Evolutionary conservation across 2,888 invertebrate genomes (phyloP).

Genomic region (Erannis defoliaria): DNA sequence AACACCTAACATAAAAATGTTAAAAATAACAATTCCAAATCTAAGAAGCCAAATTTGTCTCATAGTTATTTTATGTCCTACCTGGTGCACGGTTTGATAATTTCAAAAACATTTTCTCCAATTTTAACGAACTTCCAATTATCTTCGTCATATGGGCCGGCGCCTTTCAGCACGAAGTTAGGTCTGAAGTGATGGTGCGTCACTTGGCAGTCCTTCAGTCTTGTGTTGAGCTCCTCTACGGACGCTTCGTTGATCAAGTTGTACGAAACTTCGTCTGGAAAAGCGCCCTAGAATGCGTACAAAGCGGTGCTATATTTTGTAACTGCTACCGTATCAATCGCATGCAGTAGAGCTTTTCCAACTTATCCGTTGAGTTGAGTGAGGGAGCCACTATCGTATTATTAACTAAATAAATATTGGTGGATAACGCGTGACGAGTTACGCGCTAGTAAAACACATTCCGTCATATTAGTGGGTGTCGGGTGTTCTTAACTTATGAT

Average conservation of each 20-base stretch:
- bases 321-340: too few relatives aligned
- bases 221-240: constrained; percentile 88
- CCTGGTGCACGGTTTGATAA: constrained; percentile 89
- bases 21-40: too few relatives aligned
- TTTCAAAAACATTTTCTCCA: constrained; percentile 88
- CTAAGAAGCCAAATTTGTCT: too few relatives aligned
- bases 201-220: constrained; percentile 81
- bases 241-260: constrained; percentile 90
- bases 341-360: too few relatives aligned
- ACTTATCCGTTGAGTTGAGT: too few relatives aligned
- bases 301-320: background rate
- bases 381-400: too few relatives aligned
- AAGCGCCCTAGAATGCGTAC: constrained; percentile 82
- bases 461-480: too few relatives aligned
- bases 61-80: constrained; percentile 48
- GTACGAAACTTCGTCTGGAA: constrained; percentile 89
- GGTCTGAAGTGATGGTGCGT: constrained; percentile 88
- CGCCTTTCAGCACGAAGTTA: constrained; percentile 89
- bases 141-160: constrained; percentile 89
- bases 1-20: too few relatives aligned
- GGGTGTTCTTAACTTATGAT: too few relatives aligned
- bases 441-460: too few relatives aligned
- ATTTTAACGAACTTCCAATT: constrained; percentile 90
- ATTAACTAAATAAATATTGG: too few relatives aligned
- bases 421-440: too few relatives aligned